Conservation (phyloP, 1,140 invertebrate species). For the Aphelinus atriplicis region DNA sequence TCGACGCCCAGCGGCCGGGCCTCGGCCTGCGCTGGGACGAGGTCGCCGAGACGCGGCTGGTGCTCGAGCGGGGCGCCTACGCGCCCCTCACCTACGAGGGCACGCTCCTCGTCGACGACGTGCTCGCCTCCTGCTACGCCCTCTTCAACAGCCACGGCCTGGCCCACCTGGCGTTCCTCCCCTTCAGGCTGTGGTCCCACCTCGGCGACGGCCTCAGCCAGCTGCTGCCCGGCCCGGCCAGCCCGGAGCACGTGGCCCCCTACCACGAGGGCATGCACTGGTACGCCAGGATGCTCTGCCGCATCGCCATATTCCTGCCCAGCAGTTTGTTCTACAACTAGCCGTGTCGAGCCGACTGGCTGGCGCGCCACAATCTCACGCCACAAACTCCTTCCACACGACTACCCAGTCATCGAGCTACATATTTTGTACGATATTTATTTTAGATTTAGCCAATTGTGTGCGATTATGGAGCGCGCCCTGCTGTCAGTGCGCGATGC, state of each 20-base stretch:
- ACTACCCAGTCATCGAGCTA: too few species aligned
- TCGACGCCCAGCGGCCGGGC: slow-evolving; percentile 56
- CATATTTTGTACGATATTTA: slow-evolving; percentile 31
- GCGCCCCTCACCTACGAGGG: slow-evolving; percentile 90
- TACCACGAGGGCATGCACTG: slow-evolving; percentile 78
- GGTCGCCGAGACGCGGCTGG: slow-evolving; percentile 71
- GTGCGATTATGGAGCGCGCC: too few species aligned
- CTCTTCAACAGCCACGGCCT: slow-evolving; percentile 84
- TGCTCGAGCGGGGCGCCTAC: slow-evolving; percentile 78
- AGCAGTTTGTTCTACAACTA: slow-evolving; percentile 52
- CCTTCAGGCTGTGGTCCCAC: slow-evolving; percentile 71
- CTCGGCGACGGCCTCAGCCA: slow-evolving; percentile 36
- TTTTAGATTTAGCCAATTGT: slow-evolving; percentile 10
- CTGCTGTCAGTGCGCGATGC: too few species aligned
- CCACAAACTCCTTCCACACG: too few species aligned
- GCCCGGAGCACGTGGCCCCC: background rate
- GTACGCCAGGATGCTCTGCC: slow-evolving; percentile 85
- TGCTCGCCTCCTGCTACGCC: slow-evolving; percentile 95
- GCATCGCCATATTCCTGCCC: slow-evolving; percentile 77
- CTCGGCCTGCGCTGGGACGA: slow-evolving; percentile 65
- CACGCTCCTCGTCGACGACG: slow-evolving; percentile 89
- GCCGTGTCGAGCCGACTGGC: too few species aligned
- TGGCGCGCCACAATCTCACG: too few species aligned
- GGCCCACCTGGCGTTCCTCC: slow-evolving; percentile 86
- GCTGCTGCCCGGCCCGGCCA: background rate